Conservation (phyloP, 2,113 vertebrate genomes). For the Phaethon lepturus region DNA sequence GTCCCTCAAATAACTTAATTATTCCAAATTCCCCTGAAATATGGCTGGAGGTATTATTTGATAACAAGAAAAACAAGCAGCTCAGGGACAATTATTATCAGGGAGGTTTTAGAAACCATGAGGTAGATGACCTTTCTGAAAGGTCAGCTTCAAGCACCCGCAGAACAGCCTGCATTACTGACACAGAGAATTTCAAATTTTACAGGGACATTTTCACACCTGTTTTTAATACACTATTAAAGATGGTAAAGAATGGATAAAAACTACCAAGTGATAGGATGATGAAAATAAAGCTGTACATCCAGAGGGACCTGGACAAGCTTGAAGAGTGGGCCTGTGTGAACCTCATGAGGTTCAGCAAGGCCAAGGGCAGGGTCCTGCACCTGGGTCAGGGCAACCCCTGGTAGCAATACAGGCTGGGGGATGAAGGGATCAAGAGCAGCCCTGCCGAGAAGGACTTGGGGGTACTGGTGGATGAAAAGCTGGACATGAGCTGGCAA, state of each 20-base stretch:
- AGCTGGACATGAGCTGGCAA: too few relatives aligned
- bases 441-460: too few relatives aligned
- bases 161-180: neutral
- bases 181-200: neutral
- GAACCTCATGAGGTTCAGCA: too few relatives aligned
- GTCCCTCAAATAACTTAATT: neutral
- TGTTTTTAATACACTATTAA: neutral
- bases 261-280: neutral
- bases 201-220: neutral
- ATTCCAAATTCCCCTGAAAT: neutral
- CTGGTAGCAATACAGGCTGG: too few relatives aligned
- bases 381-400: too few relatives aligned
- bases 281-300: neutral
- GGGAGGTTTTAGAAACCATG: neutral
- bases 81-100: neutral
- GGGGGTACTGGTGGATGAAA: too few relatives aligned
- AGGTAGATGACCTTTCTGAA: neutral
- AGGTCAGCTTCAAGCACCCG: neutral
- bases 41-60: neutral
- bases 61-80: neutral
- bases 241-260: neutral
- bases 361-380: too few relatives aligned
- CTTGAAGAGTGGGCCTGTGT: too few relatives aligned
- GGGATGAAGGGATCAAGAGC: too few relatives aligned
- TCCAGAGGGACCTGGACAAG: too few relatives aligned